These are phyloP conservation scores for Heliconius hermathena DNA, from an alignment of 1,140 invertebrate species.

Conservation along the genomic window DNA sequence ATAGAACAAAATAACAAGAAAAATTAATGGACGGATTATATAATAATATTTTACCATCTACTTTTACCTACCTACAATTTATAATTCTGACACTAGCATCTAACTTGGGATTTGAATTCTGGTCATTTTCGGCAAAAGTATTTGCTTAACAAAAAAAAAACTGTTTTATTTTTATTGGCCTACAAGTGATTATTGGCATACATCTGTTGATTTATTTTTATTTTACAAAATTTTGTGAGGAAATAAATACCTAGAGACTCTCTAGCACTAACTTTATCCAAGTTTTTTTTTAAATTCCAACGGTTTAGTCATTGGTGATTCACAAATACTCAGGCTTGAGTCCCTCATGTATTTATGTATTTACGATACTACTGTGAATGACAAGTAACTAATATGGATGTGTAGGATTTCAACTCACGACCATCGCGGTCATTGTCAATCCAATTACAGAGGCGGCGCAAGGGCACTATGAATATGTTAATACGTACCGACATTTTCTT, in stretches of 20 bases:
- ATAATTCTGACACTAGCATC: too few relatives aligned
- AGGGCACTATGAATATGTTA: not conserved
- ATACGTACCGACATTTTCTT: not conserved
- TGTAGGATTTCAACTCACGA: not conserved
- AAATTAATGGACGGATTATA: too few relatives aligned
- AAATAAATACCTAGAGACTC: not conserved
- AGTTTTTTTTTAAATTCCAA: not conserved
- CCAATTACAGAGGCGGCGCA: constrained; percentile 6
- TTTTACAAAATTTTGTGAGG: not conserved
- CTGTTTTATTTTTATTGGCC: too few relatives aligned
- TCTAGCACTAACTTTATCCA: not conserved
- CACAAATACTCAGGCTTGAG: not conserved
- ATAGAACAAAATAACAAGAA: too few relatives aligned
- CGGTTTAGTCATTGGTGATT: not conserved
- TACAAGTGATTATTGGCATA: too few relatives aligned
- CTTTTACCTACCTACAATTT: too few relatives aligned
- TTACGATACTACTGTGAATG: not conserved
- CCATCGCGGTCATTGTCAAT: not conserved
- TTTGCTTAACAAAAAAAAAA: too few relatives aligned
- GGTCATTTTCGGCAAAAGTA: too few relatives aligned
- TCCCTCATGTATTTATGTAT: not conserved
- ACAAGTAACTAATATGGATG: not conserved
- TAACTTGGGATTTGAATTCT: too few relatives aligned
- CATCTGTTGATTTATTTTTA: not conserved
- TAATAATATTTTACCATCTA: too few relatives aligned